phyloP scores from a whole-genome alignment of 1,140 invertebrate genomes.

The Hylaeus anthracinus region DNA sequence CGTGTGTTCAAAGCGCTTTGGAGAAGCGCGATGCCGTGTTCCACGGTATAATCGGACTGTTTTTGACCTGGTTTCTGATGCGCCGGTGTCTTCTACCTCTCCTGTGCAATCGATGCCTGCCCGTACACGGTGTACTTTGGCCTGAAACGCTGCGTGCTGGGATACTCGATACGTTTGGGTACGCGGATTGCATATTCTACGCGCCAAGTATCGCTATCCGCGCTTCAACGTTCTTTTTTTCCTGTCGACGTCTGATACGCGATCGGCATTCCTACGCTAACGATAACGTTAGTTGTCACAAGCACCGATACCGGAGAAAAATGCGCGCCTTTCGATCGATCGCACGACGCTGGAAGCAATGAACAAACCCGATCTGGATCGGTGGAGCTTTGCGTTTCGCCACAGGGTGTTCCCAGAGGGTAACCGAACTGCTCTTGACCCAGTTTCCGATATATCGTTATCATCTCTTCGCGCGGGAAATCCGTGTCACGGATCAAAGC shows the following conservation, averaged over 20 bases:
- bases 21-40: slow-evolving; percentile 50
- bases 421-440: slow-evolving; percentile 49
- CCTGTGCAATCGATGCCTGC: slow-evolving; percentile 2
- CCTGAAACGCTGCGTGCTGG: slow-evolving; percentile 2
- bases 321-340: background rate
- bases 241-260: background rate
- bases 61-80: slow-evolving; percentile 56
- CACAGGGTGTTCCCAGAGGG: slow-evolving; percentile 7
- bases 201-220: background rate
- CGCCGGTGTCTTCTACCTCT: slow-evolving; percentile 9
- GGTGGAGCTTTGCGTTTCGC: slow-evolving; percentile 3
- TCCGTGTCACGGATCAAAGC: slow-evolving; percentile 38
- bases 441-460: slow-evolving; percentile 31
- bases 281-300: too few species aligned
- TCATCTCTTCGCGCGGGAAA: slow-evolving; percentile 31
- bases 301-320: background rate
- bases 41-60: slow-evolving; percentile 48
- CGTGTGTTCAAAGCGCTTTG: slow-evolving; percentile 53
- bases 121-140: background rate
- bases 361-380: slow-evolving; percentile 6
- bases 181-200: background rate
- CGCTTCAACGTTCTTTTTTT: background rate
- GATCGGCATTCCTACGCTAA: background rate
- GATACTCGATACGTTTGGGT: slow-evolving; percentile 18
- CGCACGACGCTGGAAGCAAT: background rate